These are phyloP conservation scores for Spea multiplicata DNA, from an alignment of 2,113 vertebrate genomes.

Conservation along the genomic window DNA sequence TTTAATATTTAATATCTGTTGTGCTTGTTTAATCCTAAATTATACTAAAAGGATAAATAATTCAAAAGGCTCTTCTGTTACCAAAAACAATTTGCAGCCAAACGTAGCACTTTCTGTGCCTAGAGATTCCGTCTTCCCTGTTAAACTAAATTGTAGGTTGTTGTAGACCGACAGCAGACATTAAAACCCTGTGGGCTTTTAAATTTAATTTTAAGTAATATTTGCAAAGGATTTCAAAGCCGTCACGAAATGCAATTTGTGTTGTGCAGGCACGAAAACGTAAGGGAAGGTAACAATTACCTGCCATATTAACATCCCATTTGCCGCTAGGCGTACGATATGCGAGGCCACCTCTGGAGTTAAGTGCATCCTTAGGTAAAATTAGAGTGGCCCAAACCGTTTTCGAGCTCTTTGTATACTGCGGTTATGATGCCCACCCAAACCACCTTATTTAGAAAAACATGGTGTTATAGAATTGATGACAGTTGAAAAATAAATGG, in stretches of 20 bases:
- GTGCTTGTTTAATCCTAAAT: slow-evolving; percentile 31
- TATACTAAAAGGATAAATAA: slow-evolving; percentile 33
- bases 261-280: no score
- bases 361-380: no score
- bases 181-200: slow-evolving; percentile 1
- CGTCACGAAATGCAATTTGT: background rate
- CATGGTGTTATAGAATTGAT: no score
- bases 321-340: no score
- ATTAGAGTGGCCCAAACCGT: no score
- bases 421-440: no score
- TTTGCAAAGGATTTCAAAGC: background rate
- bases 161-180: background rate
- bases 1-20: slow-evolving; percentile 42
- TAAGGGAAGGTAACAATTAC: no score
- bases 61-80: slow-evolving; percentile 13
- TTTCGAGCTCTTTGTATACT: no score
- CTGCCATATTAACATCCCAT: no score
- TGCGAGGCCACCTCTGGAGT: no score
- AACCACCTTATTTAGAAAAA: no score
- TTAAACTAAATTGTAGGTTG: slow-evolving; percentile 12
- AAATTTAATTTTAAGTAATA: slow-evolving; percentile 12
- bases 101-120: slow-evolving; percentile 7
- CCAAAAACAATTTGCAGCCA: slow-evolving; percentile 39
- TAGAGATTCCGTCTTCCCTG: slow-evolving; percentile 12
- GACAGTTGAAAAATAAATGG: no score